These are phyloP conservation scores for Acanthisitta chloris DNA, from an alignment of 2,113 vertebrate species.

Conservation along the genomic window DNA sequence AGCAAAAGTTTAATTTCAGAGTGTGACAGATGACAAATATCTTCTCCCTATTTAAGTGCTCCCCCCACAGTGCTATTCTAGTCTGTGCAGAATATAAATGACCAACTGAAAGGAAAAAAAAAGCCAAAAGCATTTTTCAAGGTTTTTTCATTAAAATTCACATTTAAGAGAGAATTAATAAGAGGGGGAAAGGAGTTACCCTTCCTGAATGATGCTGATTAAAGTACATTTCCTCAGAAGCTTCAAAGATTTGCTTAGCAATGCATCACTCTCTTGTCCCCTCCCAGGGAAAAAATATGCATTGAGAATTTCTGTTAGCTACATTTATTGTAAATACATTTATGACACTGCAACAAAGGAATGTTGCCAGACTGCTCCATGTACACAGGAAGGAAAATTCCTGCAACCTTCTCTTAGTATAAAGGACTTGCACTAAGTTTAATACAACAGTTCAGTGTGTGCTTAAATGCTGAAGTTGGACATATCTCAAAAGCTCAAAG, in stretches of 20 bases:
- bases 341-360: not conserved
- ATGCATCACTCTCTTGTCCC: not conserved
- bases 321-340: not conserved
- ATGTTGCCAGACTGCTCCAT: not conserved
- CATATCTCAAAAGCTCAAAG: not conserved
- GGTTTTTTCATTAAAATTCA: constrained; percentile 18
- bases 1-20: constrained; percentile 56
- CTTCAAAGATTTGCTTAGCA: not conserved
- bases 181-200: not conserved
- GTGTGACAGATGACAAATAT: constrained; percentile 55
- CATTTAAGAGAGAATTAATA: not conserved
- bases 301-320: not conserved
- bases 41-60: constrained; percentile 55
- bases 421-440: not conserved
- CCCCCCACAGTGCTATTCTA: constrained; percentile 49
- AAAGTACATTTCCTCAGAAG: not conserved
- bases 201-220: not conserved
- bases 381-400: not conserved
- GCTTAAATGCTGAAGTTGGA: not conserved
- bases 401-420: not conserved
- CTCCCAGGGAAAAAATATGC: not conserved
- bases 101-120: not conserved
- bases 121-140: not conserved
- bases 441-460: not conserved
- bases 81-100: constrained; percentile 37